phyloP scores from a whole-genome alignment of 2,113 vertebrate genomes.

The Pseudorhombus dupliciocellatus region DNA sequence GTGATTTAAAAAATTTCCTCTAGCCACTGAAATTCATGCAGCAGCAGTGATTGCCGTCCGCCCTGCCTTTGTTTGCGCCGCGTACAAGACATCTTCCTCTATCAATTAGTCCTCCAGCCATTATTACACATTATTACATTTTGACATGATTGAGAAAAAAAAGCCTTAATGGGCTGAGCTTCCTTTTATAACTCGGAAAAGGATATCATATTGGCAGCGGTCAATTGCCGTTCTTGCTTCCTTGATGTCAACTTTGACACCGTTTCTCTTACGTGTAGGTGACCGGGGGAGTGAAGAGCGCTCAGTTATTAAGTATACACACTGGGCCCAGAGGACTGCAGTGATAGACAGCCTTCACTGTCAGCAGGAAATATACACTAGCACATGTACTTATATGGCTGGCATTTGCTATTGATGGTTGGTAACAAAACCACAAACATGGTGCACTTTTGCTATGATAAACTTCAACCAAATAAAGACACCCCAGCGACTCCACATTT shows the following conservation, averaged over 20 bases:
- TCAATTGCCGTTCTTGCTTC: conserved; percentile 11
- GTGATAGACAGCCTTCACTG: conserved; percentile 20
- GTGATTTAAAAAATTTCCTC: conserved; percentile 43
- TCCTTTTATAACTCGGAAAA: conserved; percentile 19
- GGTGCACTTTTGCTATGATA: conserved; percentile 5
- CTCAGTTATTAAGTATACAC: neutral
- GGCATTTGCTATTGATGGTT: neutral
- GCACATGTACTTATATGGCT: neutral
- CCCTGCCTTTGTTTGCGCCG: conserved; percentile 32
- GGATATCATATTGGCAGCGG: conserved; percentile 16
- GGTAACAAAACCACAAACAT: neutral
- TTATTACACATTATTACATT: conserved; percentile 51
- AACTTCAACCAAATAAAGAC: neutral
- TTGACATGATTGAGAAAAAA: conserved; percentile 22
- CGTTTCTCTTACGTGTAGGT: conserved; percentile 4
- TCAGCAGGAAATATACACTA: conserved; percentile 25
- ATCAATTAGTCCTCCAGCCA: conserved; percentile 47
- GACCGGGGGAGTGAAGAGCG: conserved; percentile 14
- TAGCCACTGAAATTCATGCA: conserved; percentile 29
- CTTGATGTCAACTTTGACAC: conserved; percentile 34
- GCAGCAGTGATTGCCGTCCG: conserved; percentile 38
- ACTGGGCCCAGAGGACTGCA: neutral
- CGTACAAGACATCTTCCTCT: conserved; percentile 34
- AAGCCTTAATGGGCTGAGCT: conserved; percentile 51
- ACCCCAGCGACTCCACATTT: neutral